Conservation (phyloP, 2,797 vertebrate genomes). For the Ptychobarbus kaznakovi region DNA sequence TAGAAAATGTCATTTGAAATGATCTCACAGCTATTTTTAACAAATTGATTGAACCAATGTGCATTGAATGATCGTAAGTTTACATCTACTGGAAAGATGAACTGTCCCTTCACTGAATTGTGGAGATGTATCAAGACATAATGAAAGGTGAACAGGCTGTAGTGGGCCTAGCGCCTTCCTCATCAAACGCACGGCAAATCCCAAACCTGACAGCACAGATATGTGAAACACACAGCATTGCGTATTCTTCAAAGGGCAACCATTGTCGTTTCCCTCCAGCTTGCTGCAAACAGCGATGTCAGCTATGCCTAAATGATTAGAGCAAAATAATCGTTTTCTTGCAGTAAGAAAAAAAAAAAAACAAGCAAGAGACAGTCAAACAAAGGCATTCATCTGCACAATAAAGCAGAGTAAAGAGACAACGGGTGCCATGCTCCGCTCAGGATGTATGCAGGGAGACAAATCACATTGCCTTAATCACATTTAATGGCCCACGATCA, state of each 20-base stretch:
- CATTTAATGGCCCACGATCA: slow-evolving; percentile 35
- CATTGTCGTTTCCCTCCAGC: slow-evolving; percentile 47
- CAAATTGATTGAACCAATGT: not conserved
- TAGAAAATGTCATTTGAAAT: not conserved
- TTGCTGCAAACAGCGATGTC: slow-evolving; percentile 46
- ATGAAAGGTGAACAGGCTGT: slow-evolving; percentile 38
- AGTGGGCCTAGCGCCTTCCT: slow-evolving; percentile 46
- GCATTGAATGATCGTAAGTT: not conserved
- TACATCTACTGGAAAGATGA: not conserved
- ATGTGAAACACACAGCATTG: slow-evolving; percentile 44
- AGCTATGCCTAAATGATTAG: slow-evolving; percentile 58
- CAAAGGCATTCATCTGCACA: slow-evolving; percentile 45
- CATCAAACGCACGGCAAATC: slow-evolving; percentile 45
- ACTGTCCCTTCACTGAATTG: not conserved
- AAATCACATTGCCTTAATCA: slow-evolving; percentile 38
- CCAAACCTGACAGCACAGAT: slow-evolving; percentile 25
- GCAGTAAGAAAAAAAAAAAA: slow-evolving; percentile 22
- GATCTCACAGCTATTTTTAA: not conserved
- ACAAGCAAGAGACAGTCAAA: slow-evolving; percentile 41
- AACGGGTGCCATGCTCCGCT: slow-evolving; percentile 18
- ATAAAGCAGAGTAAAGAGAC: slow-evolving; percentile 45
- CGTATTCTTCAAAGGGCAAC: slow-evolving; percentile 51
- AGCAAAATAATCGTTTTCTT: slow-evolving; percentile 58
- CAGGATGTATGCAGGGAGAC: slow-evolving; percentile 30
- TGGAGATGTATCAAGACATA: slow-evolving; percentile 38